Evolutionary conservation across 2,888 invertebrate species (phyloP).

Genomic region (Spicauda simplicius): DNA sequence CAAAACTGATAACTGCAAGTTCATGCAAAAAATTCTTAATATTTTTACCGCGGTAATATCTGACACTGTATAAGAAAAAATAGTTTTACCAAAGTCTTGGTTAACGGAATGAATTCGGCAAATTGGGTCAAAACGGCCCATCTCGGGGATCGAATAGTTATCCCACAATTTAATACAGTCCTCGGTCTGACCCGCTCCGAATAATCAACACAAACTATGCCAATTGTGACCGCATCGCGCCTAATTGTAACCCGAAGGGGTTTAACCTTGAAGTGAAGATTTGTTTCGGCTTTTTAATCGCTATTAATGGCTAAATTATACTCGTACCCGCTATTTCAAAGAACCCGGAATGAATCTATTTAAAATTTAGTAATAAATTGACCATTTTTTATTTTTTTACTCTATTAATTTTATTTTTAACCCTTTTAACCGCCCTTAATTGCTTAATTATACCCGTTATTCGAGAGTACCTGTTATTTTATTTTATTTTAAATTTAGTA

Average conservation of each 20-base stretch:
- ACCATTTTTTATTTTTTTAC: too few relatives aligned
- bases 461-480: too few relatives aligned
- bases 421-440: too few relatives aligned
- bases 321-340: too few relatives aligned
- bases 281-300: slow-evolving; percentile 35
- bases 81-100: background rate
- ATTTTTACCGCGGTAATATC: too few relatives aligned
- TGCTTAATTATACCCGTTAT: too few relatives aligned
- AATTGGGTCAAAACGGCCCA: slow-evolving; percentile 34
- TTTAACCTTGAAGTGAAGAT: slow-evolving; percentile 40
- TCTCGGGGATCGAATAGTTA: slow-evolving; percentile 36
- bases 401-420: too few relatives aligned
- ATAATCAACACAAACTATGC: slow-evolving; percentile 46
- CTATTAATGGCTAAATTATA: slow-evolving; percentile 23
- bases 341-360: too few relatives aligned
- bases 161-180: slow-evolving; percentile 40
- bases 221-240: slow-evolving; percentile 43
- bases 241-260: slow-evolving; percentile 41
- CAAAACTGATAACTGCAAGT: too few relatives aligned
- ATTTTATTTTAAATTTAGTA: too few relatives aligned
- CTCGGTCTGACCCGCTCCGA: slow-evolving; percentile 29
- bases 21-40: too few relatives aligned
- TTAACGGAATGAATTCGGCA: slow-evolving; percentile 27
- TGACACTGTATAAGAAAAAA: background rate
- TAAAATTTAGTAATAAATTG: too few relatives aligned